Evolutionary conservation across 2,888 invertebrate genomes (phyloP), one percentile per base, ranked within the genome.

Genomic region (Dromius quadrimaculatus): DNA sequence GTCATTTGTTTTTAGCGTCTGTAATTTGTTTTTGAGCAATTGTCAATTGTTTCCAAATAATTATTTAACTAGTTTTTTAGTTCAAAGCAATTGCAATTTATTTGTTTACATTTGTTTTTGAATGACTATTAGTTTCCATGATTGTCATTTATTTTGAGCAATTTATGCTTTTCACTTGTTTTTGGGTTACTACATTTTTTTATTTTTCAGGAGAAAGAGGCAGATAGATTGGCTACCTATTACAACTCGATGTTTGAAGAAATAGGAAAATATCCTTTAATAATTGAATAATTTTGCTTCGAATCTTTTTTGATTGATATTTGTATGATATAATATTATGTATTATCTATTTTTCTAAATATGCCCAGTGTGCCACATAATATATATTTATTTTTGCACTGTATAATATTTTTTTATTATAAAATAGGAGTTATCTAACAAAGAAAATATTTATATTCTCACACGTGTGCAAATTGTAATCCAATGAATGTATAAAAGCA

Each of bases 221-320:
- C 81, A 2, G 84, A 86, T 6, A 83, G 82, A 22, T 87, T 87
- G 87, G 86, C 85, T 0, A 83, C 83, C 0, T 81, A 82, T 32
- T 87, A 87, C 76, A 88, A 87, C 76, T 84, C 86, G 0, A 86
- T 87, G 86, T 87, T 87, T 73, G 84, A 86, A 71, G 87, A 87
- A 74, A 79, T 87, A 28, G 86, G 87, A 2, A 82, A 85, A 0
- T 85, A 85, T 72, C 76, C 81, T 8, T 76, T 87, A 54, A 77
- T 84, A 70, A 79, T 85, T 36, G 85, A 85, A 74, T 85, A 74
- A 74, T 28, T 32, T 45, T 32, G 15, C 3, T 28, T 28, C 11
- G 28, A 11, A 28, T 62, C 9, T 45, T 43, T 43, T 43, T 45
- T 47, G 17, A 4, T 63, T 15, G 43, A 47, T 61, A 47, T 36